A percentile compares a stretch with the other conserved stretches of the same genome.
Evolutionary conservation across 2,113 vertebrate genomes (phyloP).

Genomic region (Scalopus aquaticus): DNA sequence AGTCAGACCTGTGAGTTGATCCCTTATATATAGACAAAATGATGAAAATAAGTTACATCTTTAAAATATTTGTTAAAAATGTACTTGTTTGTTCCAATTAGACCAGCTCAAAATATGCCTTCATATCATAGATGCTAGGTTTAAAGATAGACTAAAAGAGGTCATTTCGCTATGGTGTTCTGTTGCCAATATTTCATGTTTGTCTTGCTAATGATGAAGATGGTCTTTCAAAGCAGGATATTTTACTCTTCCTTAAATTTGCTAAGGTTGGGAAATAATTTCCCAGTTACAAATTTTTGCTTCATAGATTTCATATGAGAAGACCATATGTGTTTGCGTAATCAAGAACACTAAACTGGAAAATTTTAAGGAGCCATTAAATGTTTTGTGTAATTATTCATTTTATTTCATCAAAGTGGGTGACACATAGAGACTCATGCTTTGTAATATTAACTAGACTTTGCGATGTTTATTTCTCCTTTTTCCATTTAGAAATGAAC

Average conservation of each 20-base stretch:
- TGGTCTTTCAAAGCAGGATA: not conserved
- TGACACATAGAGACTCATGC: not conserved
- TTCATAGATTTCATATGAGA: constrained; percentile 10
- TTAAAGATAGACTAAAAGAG: not conserved
- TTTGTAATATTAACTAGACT: not conserved
- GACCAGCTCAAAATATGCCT: not conserved
- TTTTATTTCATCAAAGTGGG: not conserved
- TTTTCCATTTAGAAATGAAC: constrained; percentile 30
- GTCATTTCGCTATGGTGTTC: not conserved
- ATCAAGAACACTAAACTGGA: not conserved
- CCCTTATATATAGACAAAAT: not conserved
- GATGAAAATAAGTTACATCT: not conserved
- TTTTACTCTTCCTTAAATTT: not conserved
- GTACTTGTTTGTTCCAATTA: not conserved
- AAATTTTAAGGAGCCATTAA: not conserved
- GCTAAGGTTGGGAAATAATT: not conserved
- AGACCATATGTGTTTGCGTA: not conserved
- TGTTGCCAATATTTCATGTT: not conserved
- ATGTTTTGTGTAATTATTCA: not conserved
- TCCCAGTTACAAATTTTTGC: not conserved
- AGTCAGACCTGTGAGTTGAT: not conserved
- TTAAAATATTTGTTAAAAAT: not conserved
- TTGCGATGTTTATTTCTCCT: not conserved
- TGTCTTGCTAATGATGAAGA: not conserved
- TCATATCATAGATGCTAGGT: not conserved